These are phyloP conservation scores for Cosmia pyralina DNA, from an alignment of 2,888 invertebrate genomes.

Conservation along the genomic window DNA sequence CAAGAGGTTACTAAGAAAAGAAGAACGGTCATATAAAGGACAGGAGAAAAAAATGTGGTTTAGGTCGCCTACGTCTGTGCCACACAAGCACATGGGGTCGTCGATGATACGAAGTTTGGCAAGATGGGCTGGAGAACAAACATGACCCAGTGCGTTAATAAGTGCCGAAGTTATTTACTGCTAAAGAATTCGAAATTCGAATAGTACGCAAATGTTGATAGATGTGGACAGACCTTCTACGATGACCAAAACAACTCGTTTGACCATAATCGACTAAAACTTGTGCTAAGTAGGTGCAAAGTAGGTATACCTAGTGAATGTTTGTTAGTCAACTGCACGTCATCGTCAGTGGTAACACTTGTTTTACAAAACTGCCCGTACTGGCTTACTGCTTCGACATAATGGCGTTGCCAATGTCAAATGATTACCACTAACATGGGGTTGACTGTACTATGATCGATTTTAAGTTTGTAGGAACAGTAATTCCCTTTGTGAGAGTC, in stretches of 20 bases:
- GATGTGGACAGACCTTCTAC: neutral
- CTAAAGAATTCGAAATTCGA: conserved; percentile 37
- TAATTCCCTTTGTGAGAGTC: no score
- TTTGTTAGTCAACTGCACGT: neutral
- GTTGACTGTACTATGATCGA: neutral
- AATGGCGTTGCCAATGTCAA: neutral
- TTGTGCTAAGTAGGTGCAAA: conserved; percentile 12
- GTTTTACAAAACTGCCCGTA: neutral
- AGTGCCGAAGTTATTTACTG: neutral
- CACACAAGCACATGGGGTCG: no score
- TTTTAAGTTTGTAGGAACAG: neutral
- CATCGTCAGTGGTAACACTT: neutral
- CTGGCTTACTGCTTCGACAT: neutral
- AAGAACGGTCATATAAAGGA: no score
- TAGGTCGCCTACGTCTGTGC: no score
- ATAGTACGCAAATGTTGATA: conserved; percentile 32
- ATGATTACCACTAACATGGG: no score
- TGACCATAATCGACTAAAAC: conserved; percentile 25
- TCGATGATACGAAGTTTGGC: no score
- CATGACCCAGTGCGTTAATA: conserved; percentile 1
- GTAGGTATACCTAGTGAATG: no score
- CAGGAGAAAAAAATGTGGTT: no score
- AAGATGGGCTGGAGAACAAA: no score
- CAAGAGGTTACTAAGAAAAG: no score
- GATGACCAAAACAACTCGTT: conserved; percentile 18